Evolutionary conservation across 2,113 vertebrate genomes (phyloP), one percentile per base, ranked within the genome.

Genomic region (Melanerpes aurifrons): DNA sequence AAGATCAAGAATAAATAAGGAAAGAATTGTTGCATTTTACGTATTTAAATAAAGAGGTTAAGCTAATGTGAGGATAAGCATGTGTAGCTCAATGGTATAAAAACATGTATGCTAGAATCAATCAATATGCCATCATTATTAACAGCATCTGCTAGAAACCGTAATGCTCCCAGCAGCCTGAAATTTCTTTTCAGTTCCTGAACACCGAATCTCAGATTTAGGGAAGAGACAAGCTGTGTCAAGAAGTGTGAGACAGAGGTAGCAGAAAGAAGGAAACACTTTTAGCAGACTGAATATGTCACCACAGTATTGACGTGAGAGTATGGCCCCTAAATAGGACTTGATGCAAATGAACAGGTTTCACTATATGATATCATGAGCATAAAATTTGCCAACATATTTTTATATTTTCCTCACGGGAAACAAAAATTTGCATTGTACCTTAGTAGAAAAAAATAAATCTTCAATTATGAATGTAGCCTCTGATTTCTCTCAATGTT

Each of bases 1-100:
- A 73, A 70, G 18, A 8, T 94, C 62, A 87, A 91, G 45, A 82
- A 69, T 59, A 72, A 91, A 89, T 35, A 85, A 66, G 15, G 4
- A 57, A 87, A 73, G 4, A 68, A 69, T 54, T 56, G 9, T 31
- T 69, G 21, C 10, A 50, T 50, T 22, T 50, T 1, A 0, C 16
- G 20, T 76, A 68, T 69, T 70, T 22, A 82, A 92, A 73, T 81
- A 79, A 62, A 63, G 56, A 92, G 8, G 5, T 87, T 54, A 71
- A 82, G 17, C 7, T 40, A 84, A 81, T 1, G 3, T 35, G 75
- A 87, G 61, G 71, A 61, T 54, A 72, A 50, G 48, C 17, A 31
- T 74, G 40, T 7, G 14, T 43, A 13, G 26, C 48, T 93, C 31
- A 82, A 45, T 5, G 64, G 9, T 37, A 35, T 79, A 67, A 84